Evolutionary conservation across 2,888 invertebrate species (phyloP).

Genomic region (Lydus trimaculatus): DNA sequence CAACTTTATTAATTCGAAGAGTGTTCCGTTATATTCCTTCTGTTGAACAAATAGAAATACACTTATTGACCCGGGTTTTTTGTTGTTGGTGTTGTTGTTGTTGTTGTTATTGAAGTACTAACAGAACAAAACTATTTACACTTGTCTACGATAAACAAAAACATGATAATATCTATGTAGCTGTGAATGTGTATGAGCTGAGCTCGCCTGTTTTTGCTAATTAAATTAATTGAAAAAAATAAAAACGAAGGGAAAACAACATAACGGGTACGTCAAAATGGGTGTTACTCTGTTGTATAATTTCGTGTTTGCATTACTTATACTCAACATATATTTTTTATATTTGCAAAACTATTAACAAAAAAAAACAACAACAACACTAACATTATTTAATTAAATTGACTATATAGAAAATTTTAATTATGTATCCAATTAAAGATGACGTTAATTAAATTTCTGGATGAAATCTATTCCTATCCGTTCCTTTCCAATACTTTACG

Average conservation of each 20-base stretch:
- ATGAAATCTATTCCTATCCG: background rate
- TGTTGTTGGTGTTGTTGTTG: background rate
- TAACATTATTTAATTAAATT: background rate
- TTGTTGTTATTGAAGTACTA: background rate
- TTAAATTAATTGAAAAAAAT: slow-evolving; percentile 7
- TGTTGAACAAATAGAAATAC: background rate
- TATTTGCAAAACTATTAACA: background rate
- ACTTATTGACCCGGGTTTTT: background rate
- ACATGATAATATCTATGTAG: background rate
- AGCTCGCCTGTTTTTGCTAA: background rate
- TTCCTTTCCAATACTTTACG: slow-evolving; percentile 1
- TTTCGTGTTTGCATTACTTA: background rate
- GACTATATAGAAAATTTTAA: slow-evolving; percentile 3
- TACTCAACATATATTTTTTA: background rate
- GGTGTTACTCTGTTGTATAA: background rate
- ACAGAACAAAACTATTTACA: background rate
- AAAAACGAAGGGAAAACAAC: background rate
- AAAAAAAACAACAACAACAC: too few species aligned
- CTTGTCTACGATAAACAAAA: background rate
- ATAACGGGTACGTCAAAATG: background rate
- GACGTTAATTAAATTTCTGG: slow-evolving; percentile 4
- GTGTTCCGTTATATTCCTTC: background rate
- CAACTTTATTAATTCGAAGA: background rate
- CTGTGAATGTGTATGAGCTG: background rate
- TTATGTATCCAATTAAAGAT: slow-evolving; percentile 8